phyloP scores from a whole-genome alignment of 2,888 invertebrate species.

The Sthenelais limicola region DNA sequence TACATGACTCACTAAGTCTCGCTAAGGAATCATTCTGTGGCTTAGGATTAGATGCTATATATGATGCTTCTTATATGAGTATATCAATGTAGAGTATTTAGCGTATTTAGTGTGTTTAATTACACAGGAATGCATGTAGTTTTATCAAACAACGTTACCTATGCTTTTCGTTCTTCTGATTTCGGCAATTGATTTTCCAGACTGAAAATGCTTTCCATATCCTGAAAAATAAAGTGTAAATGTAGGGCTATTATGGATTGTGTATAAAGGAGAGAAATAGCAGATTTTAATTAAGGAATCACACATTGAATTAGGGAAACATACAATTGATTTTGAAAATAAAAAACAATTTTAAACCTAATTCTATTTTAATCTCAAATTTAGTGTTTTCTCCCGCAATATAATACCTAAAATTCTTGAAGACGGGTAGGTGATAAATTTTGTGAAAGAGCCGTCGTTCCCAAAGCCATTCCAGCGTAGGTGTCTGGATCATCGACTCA shows the following conservation, averaged over 20 bases:
- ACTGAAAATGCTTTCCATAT: constrained; percentile 66
- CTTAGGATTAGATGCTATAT: too few relatives aligned
- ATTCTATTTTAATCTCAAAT: too few relatives aligned
- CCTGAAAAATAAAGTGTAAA: constrained; percentile 47
- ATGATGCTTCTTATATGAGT: too few relatives aligned
- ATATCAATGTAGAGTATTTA: too few relatives aligned
- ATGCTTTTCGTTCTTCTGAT: constrained; percentile 61
- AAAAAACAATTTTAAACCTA: too few relatives aligned
- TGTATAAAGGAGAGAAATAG: neutral
- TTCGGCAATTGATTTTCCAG: constrained; percentile 64
- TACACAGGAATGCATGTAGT: neutral
- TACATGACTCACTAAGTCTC: too few relatives aligned
- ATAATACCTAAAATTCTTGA: constrained; percentile 67
- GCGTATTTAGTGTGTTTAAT: too few relatives aligned
- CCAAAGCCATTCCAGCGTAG: constrained; percentile 70
- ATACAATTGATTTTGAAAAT: too few relatives aligned
- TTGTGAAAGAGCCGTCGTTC: constrained; percentile 65
- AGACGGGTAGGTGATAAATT: constrained; percentile 64
- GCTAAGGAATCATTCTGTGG: too few relatives aligned
- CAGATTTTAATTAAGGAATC: neutral
- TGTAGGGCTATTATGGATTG: neutral
- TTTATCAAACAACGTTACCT: constrained; percentile 55
- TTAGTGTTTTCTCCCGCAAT: too few relatives aligned
- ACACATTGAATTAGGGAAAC: too few relatives aligned
- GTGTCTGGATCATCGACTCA: constrained; percentile 58